Evolutionary conservation across 1,140 invertebrate genomes (phyloP).

Genomic region (Trissolcus basalis): DNA sequence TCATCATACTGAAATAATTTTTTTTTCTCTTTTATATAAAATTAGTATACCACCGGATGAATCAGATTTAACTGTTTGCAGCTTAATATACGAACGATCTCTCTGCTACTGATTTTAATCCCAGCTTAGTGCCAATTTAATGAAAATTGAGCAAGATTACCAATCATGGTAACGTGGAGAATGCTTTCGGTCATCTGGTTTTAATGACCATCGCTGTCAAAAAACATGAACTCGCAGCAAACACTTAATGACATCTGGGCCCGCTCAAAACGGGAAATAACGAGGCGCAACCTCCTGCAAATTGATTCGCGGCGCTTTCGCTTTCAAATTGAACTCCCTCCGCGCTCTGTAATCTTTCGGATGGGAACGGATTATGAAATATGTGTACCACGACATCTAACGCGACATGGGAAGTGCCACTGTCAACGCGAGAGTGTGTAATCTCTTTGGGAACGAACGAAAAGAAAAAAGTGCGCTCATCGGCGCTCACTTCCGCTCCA

Average conservation of each 20-base stretch:
- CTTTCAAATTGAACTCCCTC: conserved; percentile 44
- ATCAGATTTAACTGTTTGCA: no score
- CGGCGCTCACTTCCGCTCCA: conserved; percentile 54
- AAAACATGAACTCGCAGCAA: conserved; percentile 16
- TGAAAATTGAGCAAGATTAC: not conserved
- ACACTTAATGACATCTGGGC: conserved; percentile 23
- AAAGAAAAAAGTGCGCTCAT: conserved; percentile 20
- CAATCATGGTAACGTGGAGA: not conserved
- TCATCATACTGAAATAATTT: no score
- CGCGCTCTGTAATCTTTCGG: conserved; percentile 58
- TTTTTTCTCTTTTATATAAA: no score
- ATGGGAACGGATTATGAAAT: conserved; percentile 62
- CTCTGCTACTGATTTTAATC: no score
- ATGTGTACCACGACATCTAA: conserved; percentile 51
- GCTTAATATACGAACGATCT: no score
- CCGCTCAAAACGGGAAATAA: conserved; percentile 40
- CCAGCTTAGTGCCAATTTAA: not conserved
- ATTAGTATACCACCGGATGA: no score
- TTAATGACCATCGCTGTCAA: conserved; percentile 20
- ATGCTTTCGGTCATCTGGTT: conserved; percentile 9
- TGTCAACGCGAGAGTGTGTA: conserved; percentile 54
- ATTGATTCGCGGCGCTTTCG: conserved; percentile 59
- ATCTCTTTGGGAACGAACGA: conserved; percentile 39
- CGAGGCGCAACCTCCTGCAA: conserved; percentile 36
- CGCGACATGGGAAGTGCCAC: conserved; percentile 56